These are phyloP conservation scores for Athene cunicularia DNA, from an alignment of 2,113 vertebrate genomes.

Conservation along the genomic window DNA sequence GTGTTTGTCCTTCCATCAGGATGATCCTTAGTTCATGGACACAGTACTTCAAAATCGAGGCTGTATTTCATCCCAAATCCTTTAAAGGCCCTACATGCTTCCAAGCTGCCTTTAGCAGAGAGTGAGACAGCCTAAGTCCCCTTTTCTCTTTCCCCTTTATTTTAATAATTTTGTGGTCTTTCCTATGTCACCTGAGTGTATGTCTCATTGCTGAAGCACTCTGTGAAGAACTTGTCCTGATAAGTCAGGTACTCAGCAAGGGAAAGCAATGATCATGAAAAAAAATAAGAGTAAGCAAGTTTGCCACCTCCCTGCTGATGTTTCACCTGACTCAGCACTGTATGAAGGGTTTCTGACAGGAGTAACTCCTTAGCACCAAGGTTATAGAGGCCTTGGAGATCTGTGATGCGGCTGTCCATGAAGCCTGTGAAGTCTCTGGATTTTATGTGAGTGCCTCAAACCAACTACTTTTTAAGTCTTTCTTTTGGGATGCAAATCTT, in stretches of 20 bases:
- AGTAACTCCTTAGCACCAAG: slow-evolving; percentile 4
- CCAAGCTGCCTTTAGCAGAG: background rate
- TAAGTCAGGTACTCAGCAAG: background rate
- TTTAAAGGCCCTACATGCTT: background rate
- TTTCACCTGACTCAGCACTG: background rate
- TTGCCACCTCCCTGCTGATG: slow-evolving; percentile 12
- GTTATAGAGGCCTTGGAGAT: slow-evolving; percentile 4
- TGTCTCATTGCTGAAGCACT: background rate
- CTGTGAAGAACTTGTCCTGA: background rate
- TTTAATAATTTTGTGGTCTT: background rate
- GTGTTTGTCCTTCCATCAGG: background rate
- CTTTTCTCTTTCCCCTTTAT: background rate
- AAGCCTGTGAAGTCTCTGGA: background rate
- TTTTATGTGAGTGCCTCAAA: background rate
- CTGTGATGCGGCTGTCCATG: background rate
- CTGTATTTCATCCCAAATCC: background rate
- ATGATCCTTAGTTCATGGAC: background rate
- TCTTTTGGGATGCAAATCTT: slow-evolving; percentile 63
- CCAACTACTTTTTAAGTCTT: slow-evolving; percentile 45
- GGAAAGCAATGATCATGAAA: background rate
- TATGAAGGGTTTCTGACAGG: background rate
- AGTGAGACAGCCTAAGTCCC: background rate
- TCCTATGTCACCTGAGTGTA: background rate
- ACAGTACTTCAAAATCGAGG: background rate
- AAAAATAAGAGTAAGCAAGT: slow-evolving; percentile 13